Evolutionary conservation across 2,113 vertebrate genomes (phyloP).

Genomic region (Sula dactylatra): DNA sequence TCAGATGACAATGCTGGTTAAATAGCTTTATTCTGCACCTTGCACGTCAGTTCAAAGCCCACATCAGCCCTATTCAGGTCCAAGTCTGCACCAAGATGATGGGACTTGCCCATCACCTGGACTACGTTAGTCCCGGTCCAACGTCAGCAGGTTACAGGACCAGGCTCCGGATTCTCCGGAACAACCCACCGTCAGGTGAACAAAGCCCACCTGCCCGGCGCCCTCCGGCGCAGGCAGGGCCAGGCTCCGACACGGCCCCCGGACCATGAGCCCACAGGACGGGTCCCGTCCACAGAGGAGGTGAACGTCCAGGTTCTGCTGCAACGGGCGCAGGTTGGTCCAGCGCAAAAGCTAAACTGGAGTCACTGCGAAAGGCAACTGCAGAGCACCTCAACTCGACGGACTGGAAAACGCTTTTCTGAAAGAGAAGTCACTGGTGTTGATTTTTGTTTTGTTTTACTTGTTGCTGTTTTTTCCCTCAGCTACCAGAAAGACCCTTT

Average conservation of each 20-base stretch:
- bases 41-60: too few relatives aligned
- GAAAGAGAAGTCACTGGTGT: neutral
- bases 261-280: neutral
- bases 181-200: neutral
- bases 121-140: neutral
- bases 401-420: neutral
- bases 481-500: neutral
- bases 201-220: neutral
- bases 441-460: neutral
- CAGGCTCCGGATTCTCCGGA: neutral
- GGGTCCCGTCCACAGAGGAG: neutral
- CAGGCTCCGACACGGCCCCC: rapidly evolving
- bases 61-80: neutral
- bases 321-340: rapidly evolving
- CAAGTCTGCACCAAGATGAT: neutral
- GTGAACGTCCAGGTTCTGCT: neutral
- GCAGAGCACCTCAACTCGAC: rapidly evolving
- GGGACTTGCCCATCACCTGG: neutral
- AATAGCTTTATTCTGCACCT: neutral
- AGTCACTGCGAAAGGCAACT: neutral
- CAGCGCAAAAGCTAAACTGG: neutral
- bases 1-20: neutral
- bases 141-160: too few relatives aligned
- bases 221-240: neutral
- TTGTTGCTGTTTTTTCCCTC: neutral